Evolutionary conservation across 1,140 invertebrate genomes (phyloP).

Genomic region (Lepidostoma basale): DNA sequence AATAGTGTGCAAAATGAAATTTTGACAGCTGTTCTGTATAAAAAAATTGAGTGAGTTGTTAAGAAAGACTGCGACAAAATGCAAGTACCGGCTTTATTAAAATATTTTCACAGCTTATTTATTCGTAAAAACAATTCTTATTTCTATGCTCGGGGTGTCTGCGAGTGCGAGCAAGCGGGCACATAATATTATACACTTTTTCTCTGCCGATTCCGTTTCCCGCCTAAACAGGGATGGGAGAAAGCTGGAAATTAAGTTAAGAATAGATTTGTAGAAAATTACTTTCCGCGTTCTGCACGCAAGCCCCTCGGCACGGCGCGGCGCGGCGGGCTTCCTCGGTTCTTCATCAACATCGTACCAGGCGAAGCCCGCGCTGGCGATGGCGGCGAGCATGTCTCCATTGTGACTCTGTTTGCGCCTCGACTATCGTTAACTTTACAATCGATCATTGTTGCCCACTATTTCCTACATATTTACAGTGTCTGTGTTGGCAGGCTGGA

Average conservation of each 20-base stretch:
- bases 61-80: no score
- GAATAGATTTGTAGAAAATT: constrained; percentile 43
- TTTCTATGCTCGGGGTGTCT: no score
- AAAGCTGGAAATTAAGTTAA: constrained; percentile 42
- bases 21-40: no score
- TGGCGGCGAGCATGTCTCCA: constrained; percentile 11
- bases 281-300: constrained; percentile 39
- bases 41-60: no score
- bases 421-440: neutral
- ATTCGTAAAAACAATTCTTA: no score
- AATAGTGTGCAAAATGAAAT: no score
- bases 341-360: constrained; percentile 25
- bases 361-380: constrained; percentile 17
- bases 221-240: constrained; percentile 24
- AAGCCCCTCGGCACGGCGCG: constrained; percentile 15
- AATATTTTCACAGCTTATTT: no score
- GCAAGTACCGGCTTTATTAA: no score
- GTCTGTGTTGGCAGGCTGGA: no score
- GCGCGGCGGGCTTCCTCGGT: neutral
- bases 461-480: no score
- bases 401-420: neutral
- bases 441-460: no score
- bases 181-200: neutral
- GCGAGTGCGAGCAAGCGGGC: no score
- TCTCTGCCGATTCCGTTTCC: constrained; percentile 21